Percentiles rank a stretch among this genome's conserved stretches.
Conservation (phyloP, 2,888 invertebrate genomes). For the Harpagoxenus sublaevis region DNA sequence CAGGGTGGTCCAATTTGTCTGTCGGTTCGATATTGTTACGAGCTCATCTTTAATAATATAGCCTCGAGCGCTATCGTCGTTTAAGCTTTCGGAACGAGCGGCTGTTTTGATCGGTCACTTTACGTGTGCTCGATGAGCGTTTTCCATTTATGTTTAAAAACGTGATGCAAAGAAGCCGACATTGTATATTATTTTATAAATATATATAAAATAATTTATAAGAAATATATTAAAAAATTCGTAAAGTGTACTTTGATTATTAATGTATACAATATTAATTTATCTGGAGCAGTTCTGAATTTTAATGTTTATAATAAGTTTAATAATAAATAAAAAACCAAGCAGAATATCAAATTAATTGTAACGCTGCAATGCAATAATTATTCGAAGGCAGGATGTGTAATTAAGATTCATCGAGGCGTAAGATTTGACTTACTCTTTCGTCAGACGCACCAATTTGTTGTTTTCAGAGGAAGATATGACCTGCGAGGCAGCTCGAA, state of each 20-base stretch:
- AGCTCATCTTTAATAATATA: slow-evolving; percentile 85
- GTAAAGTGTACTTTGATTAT: not conserved
- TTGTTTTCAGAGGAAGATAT: slow-evolving; percentile 34
- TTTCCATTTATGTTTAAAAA: not conserved
- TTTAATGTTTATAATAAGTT: not conserved
- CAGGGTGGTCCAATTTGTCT: slow-evolving; percentile 86
- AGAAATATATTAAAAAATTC: not conserved
- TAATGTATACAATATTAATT: not conserved
- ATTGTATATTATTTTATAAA: not conserved
- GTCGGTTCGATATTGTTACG: slow-evolving; percentile 84
- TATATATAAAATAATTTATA: not conserved
- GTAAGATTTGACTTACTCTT: slow-evolving; percentile 70
- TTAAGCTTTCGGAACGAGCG: slow-evolving; percentile 42
- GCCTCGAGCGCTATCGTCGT: slow-evolving; percentile 64
- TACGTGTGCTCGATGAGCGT: slow-evolving; percentile 8
- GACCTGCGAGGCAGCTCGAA: not conserved
- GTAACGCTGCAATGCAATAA: not conserved
- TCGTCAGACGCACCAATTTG: slow-evolving; percentile 37
- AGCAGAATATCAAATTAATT: not conserved
- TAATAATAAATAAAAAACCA: not conserved
- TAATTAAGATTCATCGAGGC: slow-evolving; percentile 68
- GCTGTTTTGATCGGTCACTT: slow-evolving; percentile 32
- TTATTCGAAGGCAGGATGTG: slow-evolving; percentile 14
- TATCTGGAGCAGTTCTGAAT: not conserved
- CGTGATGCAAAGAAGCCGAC: not conserved